Evolutionary conservation across 2,113 vertebrate genomes (phyloP).

Genomic region (Corythoichthys intestinalis): DNA sequence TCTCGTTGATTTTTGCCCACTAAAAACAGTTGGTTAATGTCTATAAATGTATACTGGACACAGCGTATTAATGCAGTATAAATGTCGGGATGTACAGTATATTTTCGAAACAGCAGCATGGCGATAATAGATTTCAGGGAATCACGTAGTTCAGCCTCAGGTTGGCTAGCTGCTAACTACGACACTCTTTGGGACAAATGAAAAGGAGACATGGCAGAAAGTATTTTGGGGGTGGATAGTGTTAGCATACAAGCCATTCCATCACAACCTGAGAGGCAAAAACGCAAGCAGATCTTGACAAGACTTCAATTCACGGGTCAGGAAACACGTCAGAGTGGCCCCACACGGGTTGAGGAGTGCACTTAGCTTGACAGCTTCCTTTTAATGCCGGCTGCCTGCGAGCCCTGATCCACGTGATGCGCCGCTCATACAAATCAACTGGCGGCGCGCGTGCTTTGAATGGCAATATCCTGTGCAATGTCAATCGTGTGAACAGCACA

Average conservation of each 20-base stretch:
- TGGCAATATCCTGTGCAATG: conserved; percentile 53
- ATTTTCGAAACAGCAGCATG: background rate
- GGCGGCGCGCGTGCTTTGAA: conserved; percentile 41
- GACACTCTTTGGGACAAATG: background rate
- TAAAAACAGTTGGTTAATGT: background rate
- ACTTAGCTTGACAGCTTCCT: conserved; percentile 70
- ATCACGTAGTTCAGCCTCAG: background rate
- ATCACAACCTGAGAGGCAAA: background rate
- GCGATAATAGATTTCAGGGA: background rate
- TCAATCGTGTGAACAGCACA: conserved; percentile 29
- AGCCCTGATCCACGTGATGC: conserved; percentile 61
- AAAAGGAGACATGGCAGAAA: background rate
- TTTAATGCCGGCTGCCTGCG: conserved; percentile 66
- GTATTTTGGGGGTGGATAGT: background rate
- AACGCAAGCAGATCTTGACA: conserved; percentile 67
- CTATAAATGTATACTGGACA: background rate
- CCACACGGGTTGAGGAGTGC: conserved; percentile 62
- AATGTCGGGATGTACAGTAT: background rate
- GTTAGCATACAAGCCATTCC: background rate
- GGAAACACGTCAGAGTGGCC: conserved; percentile 68
- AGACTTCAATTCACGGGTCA: conserved; percentile 75
- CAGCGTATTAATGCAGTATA: background rate
- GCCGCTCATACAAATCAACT: conserved; percentile 67
- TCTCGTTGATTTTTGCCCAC: no score
- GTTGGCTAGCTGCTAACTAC: background rate